Base-by-base conservation (phyloP, 2,797 vertebrate genomes). In the Eulemur rubriventer region DNA sequence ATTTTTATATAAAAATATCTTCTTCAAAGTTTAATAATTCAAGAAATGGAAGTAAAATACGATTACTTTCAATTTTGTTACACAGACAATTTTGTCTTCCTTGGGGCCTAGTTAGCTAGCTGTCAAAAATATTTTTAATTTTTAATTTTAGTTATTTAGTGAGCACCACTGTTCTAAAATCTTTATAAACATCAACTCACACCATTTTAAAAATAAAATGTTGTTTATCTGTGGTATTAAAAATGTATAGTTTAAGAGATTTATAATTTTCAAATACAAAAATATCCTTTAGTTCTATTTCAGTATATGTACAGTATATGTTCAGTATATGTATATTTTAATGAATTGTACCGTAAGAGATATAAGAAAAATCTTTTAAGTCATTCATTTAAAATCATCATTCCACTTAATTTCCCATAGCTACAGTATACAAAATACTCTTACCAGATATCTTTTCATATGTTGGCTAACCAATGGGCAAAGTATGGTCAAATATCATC, bases 11-110 rank as follows among this genome's bases (percentile, higher is more conserved):
- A 41, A 82, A 86, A 87, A 30, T 76, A 8, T 92, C 73, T 67
- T 90, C 89, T 78, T 92, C 33, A 91, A 69, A 93, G 89, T 70
- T 80, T 46, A 95, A 48, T 73, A 43, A 73, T 81, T 82, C 96
- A 70, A 67, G 90, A 87, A 95, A 43, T 52, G 73, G 91, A 94
- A 89, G 38, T 83, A 91, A 95, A 94, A 91, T 24, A 75, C n/a
- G 52, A 63, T 84, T 97, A 48, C 59, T 80, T 96, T 89, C 89
- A 73, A 87, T 73, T 67, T 61, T 30, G 0, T 18, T 18, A 8
- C 94, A 63, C 91, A 80, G 43, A 80, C 48, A 72, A 84, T 84
- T 22, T 59, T 80, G 28, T 67, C 33, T 61, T 80, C 59, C 43
- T 84, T 6, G 30, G 35, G 30, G 2, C 55, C 87, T 87, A 35